Evolutionary conservation across 2,888 invertebrate species (phyloP).

Genomic region (Ceraclea dissimilis): DNA sequence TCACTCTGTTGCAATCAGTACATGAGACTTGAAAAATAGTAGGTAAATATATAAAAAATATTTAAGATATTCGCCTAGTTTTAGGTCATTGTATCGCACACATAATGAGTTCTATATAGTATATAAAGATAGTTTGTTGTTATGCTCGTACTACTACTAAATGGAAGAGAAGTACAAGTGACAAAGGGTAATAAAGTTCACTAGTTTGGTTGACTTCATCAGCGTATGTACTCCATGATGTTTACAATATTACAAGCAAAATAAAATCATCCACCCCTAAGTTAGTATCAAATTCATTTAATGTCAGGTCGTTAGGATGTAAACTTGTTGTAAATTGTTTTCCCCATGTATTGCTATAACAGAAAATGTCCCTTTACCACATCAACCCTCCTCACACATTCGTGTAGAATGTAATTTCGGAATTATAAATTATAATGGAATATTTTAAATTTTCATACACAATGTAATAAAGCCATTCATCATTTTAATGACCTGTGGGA

Average conservation of each 20-base stretch:
- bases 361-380: background rate
- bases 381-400: background rate
- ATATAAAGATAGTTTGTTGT: too few relatives aligned
- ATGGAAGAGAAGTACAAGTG: too few relatives aligned
- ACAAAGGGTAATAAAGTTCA: too few relatives aligned
- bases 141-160: too few relatives aligned
- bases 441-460: background rate
- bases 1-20: too few relatives aligned
- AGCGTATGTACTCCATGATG: background rate
- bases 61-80: too few relatives aligned
- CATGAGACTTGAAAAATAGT: too few relatives aligned
- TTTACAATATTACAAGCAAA: background rate
- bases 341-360: background rate
- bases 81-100: too few relatives aligned
- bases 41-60: too few relatives aligned
- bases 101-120: too few relatives aligned
- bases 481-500: too few relatives aligned
- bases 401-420: background rate
- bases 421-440: background rate
- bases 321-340: constrained; percentile 2
- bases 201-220: background rate
- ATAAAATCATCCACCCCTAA: background rate
- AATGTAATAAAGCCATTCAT: too few relatives aligned
- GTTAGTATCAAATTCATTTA: background rate
- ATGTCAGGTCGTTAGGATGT: background rate